Evolutionary conservation across 2,797 vertebrate genomes (phyloP).

Genomic region (Helicolenus hilgendorfi): DNA sequence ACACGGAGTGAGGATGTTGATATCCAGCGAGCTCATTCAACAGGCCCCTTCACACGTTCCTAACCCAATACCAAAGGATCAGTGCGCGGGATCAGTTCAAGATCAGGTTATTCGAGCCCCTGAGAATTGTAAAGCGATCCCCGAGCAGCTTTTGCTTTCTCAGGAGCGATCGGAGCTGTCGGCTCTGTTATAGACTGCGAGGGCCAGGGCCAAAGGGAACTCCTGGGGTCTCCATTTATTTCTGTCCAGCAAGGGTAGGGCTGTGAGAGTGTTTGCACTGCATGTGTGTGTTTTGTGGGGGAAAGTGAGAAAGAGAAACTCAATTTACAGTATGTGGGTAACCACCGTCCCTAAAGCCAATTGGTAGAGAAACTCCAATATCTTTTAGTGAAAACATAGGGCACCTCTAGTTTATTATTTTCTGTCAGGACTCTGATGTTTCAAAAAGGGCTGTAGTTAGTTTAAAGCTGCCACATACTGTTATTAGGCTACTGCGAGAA

Average conservation of each 20-base stretch:
- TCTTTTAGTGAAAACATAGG: conserved; percentile 65
- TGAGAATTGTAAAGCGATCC: conserved; percentile 90
- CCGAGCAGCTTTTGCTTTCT: conserved; percentile 85
- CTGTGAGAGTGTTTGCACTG: conserved; percentile 62
- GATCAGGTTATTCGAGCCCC: conserved; percentile 88
- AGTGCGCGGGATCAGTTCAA: conserved; percentile 85
- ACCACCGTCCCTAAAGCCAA: conserved; percentile 68
- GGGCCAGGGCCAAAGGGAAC: conserved; percentile 75
- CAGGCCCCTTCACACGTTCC: conserved; percentile 88
- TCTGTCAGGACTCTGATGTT: conserved; percentile 76
- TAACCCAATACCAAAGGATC: conserved; percentile 87
- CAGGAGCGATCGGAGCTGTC: conserved; percentile 83
- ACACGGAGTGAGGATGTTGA: conserved; percentile 86
- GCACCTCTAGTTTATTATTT: conserved; percentile 81
- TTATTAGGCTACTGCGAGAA: conserved; percentile 73
- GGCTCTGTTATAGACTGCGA: conserved; percentile 70
- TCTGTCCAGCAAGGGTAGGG: conserved; percentile 50
- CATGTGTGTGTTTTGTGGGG: conserved; percentile 57
- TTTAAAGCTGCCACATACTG: conserved; percentile 74
- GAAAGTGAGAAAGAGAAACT: conserved; percentile 72
- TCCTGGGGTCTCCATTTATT: conserved; percentile 80
- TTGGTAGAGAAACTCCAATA: conserved; percentile 73
- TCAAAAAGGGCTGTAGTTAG: conserved; percentile 73
- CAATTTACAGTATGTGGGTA: conserved; percentile 76
- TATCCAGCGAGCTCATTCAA: conserved; percentile 85